phyloP scores from a whole-genome alignment of 1,140 invertebrate genomes.

The Brachionus rubens region DNA sequence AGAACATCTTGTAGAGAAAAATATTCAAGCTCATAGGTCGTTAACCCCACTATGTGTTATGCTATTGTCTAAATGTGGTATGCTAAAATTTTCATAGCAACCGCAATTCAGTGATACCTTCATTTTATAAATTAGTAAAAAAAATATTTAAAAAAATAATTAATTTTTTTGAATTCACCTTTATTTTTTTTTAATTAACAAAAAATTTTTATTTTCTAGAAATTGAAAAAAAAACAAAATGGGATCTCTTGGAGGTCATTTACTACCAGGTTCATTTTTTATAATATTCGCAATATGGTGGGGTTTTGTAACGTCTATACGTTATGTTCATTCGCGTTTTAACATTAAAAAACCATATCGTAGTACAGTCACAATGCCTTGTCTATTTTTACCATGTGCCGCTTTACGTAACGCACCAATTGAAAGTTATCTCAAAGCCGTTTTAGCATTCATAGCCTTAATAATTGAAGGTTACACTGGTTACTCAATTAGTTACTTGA shows the following conservation, averaged over 20 bases:
- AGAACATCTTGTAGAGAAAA: too few species aligned
- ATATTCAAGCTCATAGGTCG: too few species aligned
- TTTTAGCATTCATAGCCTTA: not conserved
- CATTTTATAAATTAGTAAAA: too few species aligned
- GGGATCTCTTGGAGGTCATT: slow-evolving; percentile 62
- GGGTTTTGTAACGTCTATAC: slow-evolving; percentile 47
- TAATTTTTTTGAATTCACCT: too few species aligned
- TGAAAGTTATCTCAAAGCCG: not conserved
- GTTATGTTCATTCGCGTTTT: slow-evolving; percentile 2
- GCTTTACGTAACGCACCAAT: not conserved
- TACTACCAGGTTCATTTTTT: slow-evolving; percentile 63
- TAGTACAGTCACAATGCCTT: not conserved
- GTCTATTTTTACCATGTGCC: not conserved
- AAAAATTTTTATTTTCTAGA: not conserved
- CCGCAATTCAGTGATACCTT: too few species aligned
- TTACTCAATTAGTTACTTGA: not conserved
- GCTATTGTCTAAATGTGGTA: too few species aligned
- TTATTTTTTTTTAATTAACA: too few species aligned
- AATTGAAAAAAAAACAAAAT: slow-evolving; percentile 49
- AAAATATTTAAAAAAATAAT: too few species aligned
- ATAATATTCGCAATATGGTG: slow-evolving; percentile 61
- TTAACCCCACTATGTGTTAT: too few species aligned
- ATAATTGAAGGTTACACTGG: not conserved
- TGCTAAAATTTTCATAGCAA: too few species aligned
- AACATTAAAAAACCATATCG: not conserved